Evolutionary conservation across 2,113 vertebrate species (phyloP), one percentile per base, ranked within the genome.

Genomic region (Anguilla rostrata): DNA sequence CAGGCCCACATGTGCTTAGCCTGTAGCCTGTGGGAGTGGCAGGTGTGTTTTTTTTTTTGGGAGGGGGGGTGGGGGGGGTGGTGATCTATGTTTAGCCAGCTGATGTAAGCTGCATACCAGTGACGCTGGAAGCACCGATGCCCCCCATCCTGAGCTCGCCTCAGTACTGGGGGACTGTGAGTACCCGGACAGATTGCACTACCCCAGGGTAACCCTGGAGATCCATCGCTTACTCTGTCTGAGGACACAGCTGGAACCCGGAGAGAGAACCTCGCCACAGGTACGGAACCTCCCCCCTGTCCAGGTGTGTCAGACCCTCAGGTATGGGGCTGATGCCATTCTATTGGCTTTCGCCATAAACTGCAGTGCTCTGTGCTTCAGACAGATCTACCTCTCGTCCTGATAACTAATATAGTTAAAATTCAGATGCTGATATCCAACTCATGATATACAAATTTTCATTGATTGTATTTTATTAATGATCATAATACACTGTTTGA

Each of bases 11-110:
- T 80, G 39, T 5, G 78, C 8, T 12, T n/a, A 29, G 26, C 39
- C 39, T 20, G 16, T n/a, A 29, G 26, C 39, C 39, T 43, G 57
- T 88, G 94, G 95, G 94, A 96, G 95, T 93, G 80, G 84, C 53
- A 78, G 53, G 92, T 90, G 95, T 89, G 92, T 96, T 95, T 93
- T 93, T 93, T 78, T 34, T 34, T 34, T 34, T 0, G 34, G 1
- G n/a, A n/a, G n/a, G n/a, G n/a, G n/a, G n/a, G n/a, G n/a, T 22
- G 53, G 79, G 87, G 29, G 57, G 60, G 60, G 18, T 22, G 18
- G 60, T 92, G 87, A 87, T 94, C 98, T 98, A 99, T 97, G 97
- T 98, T 97, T 99, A 99, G 96, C 91, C 41, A 81, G 46, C 94
- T 95, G 94, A 95, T 94, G 95, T 97, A 96, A 97, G 95, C 95